phyloP scores from a whole-genome alignment of 2,888 invertebrate genomes.

The Drosophila sordidula region DNA sequence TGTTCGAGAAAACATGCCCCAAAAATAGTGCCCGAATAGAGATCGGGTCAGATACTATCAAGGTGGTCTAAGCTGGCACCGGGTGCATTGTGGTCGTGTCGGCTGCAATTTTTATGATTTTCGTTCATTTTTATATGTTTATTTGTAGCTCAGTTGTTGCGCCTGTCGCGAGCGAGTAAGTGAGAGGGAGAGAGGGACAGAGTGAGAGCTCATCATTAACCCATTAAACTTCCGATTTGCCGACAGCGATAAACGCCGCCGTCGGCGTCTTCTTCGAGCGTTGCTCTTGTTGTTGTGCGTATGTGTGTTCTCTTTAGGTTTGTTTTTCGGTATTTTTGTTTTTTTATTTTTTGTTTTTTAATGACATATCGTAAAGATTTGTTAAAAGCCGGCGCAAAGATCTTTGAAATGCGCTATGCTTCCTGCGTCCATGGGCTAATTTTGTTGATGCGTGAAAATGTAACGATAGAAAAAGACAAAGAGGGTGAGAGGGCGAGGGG shows the following conservation, averaged over 20 bases:
- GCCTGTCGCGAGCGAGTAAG: conserved; percentile 13
- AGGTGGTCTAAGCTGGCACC: conserved; percentile 74
- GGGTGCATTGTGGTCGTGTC: conserved; percentile 71
- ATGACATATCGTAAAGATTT: conserved; percentile 81
- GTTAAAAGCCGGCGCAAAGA: conserved; percentile 75
- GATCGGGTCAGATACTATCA: conserved; percentile 52
- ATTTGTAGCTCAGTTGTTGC: conserved; percentile 61
- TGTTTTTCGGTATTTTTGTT: conserved; percentile 26
- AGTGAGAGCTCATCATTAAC: conserved; percentile 72
- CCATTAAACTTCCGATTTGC: conserved; percentile 81
- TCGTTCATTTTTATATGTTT: conserved; percentile 76
- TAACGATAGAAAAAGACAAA: conserved; percentile 26
- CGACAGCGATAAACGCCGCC: conserved; percentile 78
- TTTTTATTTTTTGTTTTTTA: conserved; percentile 50
- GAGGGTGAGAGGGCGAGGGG: not conserved
- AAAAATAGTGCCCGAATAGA: conserved; percentile 40
- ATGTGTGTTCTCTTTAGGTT: conserved; percentile 25
- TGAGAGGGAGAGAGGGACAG: conserved; percentile 3
- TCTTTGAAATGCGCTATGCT: conserved; percentile 70
- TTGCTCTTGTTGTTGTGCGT: conserved; percentile 6
- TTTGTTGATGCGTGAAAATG: conserved; percentile 65
- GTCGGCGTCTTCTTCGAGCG: conserved; percentile 32
- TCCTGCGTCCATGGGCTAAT: conserved; percentile 69
- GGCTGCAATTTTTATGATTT: conserved; percentile 80
- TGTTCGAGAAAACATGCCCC: conserved; percentile 4